A percentile compares a stretch with the other conserved stretches of the same genome.
Evolutionary conservation across 2,888 invertebrate genomes (phyloP).

Genomic region (Cephus rjabovi): DNA sequence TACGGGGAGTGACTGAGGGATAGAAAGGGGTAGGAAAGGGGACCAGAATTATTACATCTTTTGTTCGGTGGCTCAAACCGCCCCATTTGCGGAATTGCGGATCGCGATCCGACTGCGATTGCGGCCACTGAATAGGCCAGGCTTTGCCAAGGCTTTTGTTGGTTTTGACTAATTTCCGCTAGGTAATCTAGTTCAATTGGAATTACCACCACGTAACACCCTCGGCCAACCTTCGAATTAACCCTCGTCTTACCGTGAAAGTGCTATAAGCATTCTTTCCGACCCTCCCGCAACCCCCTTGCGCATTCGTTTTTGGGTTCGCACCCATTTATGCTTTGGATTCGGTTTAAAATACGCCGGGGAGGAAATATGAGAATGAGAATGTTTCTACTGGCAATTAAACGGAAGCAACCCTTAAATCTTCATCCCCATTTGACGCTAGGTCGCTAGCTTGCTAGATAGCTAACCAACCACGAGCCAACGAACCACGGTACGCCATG

Average conservation of each 20-base stretch:
- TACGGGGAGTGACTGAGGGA: conserved; percentile 14
- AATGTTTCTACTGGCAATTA: conserved; percentile 1
- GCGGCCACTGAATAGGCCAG: conserved; percentile 44
- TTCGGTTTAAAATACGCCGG: not conserved
- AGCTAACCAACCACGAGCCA: not conserved
- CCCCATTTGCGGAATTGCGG: conserved; percentile 64
- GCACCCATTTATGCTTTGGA: not conserved
- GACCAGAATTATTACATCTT: conserved; percentile 65
- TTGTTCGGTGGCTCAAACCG: conserved; percentile 62
- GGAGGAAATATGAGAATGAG: not conserved
- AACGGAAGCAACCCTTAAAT: conserved; percentile 28
- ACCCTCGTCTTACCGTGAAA: not conserved
- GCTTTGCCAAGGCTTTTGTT: conserved; percentile 52
- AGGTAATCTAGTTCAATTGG: conserved; percentile 54
- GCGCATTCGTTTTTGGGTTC: not conserved
- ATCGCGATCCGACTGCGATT: conserved; percentile 62
- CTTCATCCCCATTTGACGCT: conserved; percentile 41
- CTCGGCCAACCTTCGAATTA: not conserved
- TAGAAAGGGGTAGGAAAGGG: conserved; percentile 41
- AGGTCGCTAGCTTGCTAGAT: not conserved
- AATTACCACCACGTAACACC: conserved; percentile 25
- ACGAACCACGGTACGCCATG: not conserved
- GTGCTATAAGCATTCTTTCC: not conserved
- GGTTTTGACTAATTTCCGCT: conserved; percentile 60
- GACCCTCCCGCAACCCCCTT: not conserved